phyloP scores from a whole-genome alignment of 2,888 invertebrate genomes.

The Microplitis deprimator region DNA sequence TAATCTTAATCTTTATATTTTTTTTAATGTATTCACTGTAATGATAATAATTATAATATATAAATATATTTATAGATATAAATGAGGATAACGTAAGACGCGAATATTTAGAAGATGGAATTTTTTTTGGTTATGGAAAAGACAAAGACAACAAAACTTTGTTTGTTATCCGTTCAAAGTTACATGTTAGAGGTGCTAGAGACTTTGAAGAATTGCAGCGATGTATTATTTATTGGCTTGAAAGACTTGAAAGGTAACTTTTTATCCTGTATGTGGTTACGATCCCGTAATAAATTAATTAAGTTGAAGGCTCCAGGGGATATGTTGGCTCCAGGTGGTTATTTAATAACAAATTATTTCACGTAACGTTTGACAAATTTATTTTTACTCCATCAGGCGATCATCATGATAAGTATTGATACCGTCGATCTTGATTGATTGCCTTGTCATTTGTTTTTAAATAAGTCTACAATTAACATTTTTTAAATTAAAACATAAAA shows the following conservation, averaged over 20 bases:
- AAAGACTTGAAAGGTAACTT: constrained; percentile 79
- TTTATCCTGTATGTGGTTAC: neutral
- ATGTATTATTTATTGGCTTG: constrained; percentile 89
- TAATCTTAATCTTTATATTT: neutral
- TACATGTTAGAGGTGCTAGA: constrained; percentile 84
- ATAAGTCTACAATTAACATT: too few relatives aligned
- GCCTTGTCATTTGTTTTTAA: too few relatives aligned
- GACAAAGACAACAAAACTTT: constrained; percentile 86
- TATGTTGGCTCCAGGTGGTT: too few relatives aligned
- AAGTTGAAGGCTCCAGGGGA: too few relatives aligned
- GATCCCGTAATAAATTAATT: too few relatives aligned
- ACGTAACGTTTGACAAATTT: neutral
- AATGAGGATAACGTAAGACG: constrained; percentile 79
- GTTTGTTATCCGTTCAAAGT: constrained; percentile 85
- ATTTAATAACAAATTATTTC: neutral
- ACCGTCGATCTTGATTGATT: too few relatives aligned
- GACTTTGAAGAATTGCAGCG: constrained; percentile 84
- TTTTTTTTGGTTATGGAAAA: constrained; percentile 82
- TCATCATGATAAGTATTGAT: too few relatives aligned
- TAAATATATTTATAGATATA: constrained; percentile 74
- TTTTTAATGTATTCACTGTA: constrained; percentile 7
- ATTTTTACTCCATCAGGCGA: neutral
- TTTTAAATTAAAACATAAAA: too few relatives aligned
- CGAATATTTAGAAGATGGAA: constrained; percentile 84
- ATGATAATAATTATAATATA: neutral